phyloP scores from a whole-genome alignment of 2,113 vertebrate genomes.

The Grantiella picta region DNA sequence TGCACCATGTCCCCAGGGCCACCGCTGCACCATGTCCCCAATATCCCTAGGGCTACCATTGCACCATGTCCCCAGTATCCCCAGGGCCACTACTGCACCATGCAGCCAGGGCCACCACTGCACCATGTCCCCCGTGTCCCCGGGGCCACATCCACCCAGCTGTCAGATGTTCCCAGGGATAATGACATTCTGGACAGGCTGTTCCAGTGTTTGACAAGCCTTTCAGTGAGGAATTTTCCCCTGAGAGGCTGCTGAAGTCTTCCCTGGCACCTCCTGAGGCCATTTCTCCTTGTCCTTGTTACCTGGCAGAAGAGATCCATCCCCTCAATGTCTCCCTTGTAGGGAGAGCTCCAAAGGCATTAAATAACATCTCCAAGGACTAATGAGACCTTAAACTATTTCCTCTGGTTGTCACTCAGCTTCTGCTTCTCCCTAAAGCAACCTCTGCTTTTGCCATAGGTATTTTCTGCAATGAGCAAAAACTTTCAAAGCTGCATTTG shows the following conservation, averaged over 20 bases:
- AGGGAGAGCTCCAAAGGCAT: background rate
- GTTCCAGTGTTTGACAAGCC: background rate
- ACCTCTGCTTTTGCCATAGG: fast-evolving
- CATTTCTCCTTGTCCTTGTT: background rate
- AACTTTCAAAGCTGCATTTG: fast-evolving
- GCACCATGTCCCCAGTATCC: background rate
- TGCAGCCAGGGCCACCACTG: background rate
- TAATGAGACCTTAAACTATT: background rate
- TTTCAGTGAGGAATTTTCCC: background rate
- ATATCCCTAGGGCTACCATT: background rate
- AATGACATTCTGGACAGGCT: background rate
- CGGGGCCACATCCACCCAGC: background rate
- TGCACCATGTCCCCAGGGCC: background rate
- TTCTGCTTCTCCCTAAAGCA: background rate
- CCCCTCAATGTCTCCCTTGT: fast-evolving
- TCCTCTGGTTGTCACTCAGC: background rate
- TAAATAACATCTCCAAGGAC: background rate
- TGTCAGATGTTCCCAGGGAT: background rate
- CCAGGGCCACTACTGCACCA: background rate
- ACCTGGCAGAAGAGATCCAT: background rate
- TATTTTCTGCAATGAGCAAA: background rate
- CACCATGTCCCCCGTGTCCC: no score
- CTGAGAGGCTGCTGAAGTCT: background rate
- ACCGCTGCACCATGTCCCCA: background rate
- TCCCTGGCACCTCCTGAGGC: no score